Evolutionary conservation across 2,113 vertebrate genomes (phyloP).

Genomic region (Puntigrus tetrazona): DNA sequence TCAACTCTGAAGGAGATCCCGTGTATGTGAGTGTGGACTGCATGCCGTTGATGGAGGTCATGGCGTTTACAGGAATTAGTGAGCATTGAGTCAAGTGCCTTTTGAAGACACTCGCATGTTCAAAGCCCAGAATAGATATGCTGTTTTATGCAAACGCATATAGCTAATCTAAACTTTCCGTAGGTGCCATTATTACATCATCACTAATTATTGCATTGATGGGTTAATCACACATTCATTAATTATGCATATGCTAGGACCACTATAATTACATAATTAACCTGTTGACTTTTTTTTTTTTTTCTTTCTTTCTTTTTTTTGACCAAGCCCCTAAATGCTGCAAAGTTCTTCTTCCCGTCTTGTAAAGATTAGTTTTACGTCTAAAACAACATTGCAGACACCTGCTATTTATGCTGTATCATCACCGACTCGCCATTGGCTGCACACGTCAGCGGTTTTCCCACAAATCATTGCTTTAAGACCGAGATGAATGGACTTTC

Average conservation of each 20-base stretch:
- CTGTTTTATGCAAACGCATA: neutral
- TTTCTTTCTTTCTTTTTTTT: too few species aligned
- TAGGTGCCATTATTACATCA: neutral
- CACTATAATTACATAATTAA: neutral
- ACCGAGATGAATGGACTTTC: neutral
- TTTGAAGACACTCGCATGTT: neutral
- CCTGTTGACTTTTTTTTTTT: too few species aligned
- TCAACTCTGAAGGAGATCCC: neutral
- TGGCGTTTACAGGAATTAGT: neutral
- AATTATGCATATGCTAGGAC: neutral
- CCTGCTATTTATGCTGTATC: neutral
- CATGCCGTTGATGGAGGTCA: neutral
- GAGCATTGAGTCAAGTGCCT: conserved; percentile 19
- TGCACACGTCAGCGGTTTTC: neutral
- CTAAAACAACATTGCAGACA: neutral
- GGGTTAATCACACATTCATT: neutral
- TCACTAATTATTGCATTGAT: neutral
- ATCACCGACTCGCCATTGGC: neutral
- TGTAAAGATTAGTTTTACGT: neutral
- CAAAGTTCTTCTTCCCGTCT: neutral
- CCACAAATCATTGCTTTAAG: neutral
- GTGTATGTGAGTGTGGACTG: neutral
- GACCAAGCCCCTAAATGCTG: neutral
- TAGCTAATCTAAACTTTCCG: neutral
- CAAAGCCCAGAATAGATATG: neutral